Evolutionary conservation across 2,797 vertebrate species (phyloP).

Genomic region (Glossophaga mutica): DNA sequence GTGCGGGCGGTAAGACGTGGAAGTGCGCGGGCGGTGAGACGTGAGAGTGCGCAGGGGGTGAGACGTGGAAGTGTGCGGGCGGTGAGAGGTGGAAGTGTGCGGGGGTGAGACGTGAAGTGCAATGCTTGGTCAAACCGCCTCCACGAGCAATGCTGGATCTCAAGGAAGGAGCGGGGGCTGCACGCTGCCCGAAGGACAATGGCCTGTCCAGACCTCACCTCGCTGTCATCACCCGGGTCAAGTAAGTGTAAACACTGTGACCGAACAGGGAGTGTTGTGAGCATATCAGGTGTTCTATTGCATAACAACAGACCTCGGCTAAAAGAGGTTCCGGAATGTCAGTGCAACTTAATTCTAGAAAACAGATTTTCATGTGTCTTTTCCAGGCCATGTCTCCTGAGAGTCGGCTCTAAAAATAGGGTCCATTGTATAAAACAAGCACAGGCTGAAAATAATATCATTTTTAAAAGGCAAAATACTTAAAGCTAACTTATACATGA

Average conservation of each 20-base stretch:
- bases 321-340: background rate
- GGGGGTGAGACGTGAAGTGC: background rate
- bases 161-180: too few relatives aligned
- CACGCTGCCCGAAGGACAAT: background rate
- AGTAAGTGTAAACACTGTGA: background rate
- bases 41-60: accelerated
- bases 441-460: background rate
- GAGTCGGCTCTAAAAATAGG: background rate
- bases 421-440: background rate
- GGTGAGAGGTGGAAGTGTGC: too few relatives aligned
- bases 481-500: too few relatives aligned
- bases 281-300: background rate
- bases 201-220: background rate
- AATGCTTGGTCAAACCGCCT: background rate
- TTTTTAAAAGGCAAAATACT: background rate
- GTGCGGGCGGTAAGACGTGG: too few relatives aligned
- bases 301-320: too few relatives aligned
- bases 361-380: background rate
- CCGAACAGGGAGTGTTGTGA: background rate
- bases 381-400: background rate
- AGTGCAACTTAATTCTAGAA: background rate
- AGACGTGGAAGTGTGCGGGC: too few relatives aligned
- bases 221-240: background rate
- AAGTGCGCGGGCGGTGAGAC: background rate
- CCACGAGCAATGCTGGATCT: accelerated